These are phyloP conservation scores for Agrenia bidenticulata DNA, from an alignment of 2,888 invertebrate genomes.

Conservation along the genomic window DNA sequence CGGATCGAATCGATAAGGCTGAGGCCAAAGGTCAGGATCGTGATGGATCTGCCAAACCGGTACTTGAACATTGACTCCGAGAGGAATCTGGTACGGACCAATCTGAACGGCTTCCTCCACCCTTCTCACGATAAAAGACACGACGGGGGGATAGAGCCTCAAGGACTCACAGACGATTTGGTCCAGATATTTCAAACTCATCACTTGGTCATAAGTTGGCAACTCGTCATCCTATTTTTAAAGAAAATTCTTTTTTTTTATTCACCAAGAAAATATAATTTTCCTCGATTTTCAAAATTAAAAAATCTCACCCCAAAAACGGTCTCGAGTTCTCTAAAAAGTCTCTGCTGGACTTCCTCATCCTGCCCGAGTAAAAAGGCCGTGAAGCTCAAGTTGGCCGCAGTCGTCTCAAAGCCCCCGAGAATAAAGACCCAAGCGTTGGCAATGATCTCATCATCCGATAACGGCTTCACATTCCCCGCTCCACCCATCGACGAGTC, in stretches of 20 bases:
- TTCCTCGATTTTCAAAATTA: too few species aligned
- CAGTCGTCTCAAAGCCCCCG: conserved; percentile 62
- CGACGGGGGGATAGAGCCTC: conserved; percentile 57
- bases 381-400: conserved; percentile 58
- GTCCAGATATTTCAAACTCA: conserved; percentile 56
- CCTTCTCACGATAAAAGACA: conserved; percentile 50
- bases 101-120: conserved; percentile 36
- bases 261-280: background rate
- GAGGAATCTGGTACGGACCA: conserved; percentile 44
- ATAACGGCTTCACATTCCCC: conserved; percentile 30
- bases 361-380: conserved; percentile 59
- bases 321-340: conserved; percentile 57
- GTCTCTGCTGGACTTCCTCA: conserved; percentile 57
- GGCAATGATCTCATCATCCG: conserved; percentile 56
- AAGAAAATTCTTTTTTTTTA: background rate
- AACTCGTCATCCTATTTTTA: conserved; percentile 37
- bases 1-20: conserved; percentile 49
- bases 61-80: conserved; percentile 40
- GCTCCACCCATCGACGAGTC: conserved; percentile 55
- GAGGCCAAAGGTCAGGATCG: conserved; percentile 48
- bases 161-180: conserved; percentile 58
- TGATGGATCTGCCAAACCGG: conserved; percentile 53
- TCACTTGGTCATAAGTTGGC: conserved; percentile 55
- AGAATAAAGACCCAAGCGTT: conserved; percentile 59
- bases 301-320: conserved; percentile 33